Conservation (phyloP, 2,113 vertebrate genomes). For the Formicarius rufipectus region DNA sequence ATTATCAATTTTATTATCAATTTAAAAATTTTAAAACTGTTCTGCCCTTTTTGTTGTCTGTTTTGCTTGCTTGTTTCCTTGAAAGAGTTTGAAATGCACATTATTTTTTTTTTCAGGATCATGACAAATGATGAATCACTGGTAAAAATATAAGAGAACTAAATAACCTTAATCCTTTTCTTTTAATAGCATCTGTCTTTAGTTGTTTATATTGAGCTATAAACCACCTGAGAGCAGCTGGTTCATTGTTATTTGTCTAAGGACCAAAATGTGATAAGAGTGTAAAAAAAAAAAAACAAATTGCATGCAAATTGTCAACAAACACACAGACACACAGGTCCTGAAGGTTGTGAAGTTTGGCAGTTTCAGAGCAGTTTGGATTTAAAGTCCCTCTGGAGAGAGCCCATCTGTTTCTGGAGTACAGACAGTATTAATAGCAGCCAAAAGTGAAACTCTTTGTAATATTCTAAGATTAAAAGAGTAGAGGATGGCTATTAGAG, state of each 20-base stretch:
- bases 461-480: not conserved
- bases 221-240: not conserved
- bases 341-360: not conserved
- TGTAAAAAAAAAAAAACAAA: not conserved
- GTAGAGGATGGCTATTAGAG: not conserved
- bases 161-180: not conserved
- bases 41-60: not conserved
- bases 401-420: not conserved
- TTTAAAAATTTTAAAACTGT: not conserved
- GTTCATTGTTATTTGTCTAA: not conserved
- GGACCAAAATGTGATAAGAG: not conserved
- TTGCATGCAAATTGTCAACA: not conserved
- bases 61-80: not conserved
- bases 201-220: not conserved
- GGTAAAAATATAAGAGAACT: not conserved
- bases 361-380: not conserved
- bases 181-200: not conserved
- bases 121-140: not conserved
- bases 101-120: not conserved
- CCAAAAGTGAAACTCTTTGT: not conserved
- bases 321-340: not conserved
- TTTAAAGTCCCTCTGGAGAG: not conserved
- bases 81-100: not conserved
- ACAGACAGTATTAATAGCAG: not conserved
- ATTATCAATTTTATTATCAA: not conserved